Percentiles rank a stretch among this genome's conserved stretches.
These are phyloP conservation scores for Tychaedon coryphoeus DNA, from an alignment of 2,113 vertebrate species.

Conservation along the genomic window DNA sequence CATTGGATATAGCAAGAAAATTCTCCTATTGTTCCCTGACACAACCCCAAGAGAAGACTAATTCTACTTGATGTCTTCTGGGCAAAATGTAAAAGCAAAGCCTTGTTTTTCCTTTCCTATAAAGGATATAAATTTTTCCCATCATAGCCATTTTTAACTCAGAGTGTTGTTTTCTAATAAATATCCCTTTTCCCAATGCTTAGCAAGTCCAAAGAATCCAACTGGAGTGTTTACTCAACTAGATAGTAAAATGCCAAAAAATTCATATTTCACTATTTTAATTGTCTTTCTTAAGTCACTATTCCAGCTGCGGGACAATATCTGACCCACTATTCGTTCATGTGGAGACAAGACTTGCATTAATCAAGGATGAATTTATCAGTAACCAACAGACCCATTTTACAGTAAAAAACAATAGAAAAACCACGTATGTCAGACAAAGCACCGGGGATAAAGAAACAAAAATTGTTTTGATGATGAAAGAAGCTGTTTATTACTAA, in stretches of 20 bases:
- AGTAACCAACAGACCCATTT: background rate
- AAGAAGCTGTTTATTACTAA: background rate
- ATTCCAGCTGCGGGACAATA: background rate
- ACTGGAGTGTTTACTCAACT: rapidly evolving
- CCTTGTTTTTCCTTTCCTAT: background rate
- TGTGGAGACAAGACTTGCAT: background rate
- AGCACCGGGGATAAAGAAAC: background rate
- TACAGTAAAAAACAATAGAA: background rate
- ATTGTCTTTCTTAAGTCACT: background rate
- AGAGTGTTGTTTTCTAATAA: background rate
- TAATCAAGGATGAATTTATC: background rate
- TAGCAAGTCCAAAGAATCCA: background rate
- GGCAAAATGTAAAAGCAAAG: background rate
- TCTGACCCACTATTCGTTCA: background rate
- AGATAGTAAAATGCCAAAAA: background rate
- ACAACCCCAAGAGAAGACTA: background rate
- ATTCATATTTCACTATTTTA: background rate
- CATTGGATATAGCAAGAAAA: background rate
- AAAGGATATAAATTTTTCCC: background rate
- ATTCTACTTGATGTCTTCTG: background rate
- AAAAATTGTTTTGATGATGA: background rate
- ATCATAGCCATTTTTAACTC: background rate
- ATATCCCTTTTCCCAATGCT: background rate
- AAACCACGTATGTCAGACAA: background rate
- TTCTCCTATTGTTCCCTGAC: background rate